These are phyloP conservation scores for Stenodema calcarata DNA, from an alignment of 2,888 invertebrate species.

Conservation along the genomic window DNA sequence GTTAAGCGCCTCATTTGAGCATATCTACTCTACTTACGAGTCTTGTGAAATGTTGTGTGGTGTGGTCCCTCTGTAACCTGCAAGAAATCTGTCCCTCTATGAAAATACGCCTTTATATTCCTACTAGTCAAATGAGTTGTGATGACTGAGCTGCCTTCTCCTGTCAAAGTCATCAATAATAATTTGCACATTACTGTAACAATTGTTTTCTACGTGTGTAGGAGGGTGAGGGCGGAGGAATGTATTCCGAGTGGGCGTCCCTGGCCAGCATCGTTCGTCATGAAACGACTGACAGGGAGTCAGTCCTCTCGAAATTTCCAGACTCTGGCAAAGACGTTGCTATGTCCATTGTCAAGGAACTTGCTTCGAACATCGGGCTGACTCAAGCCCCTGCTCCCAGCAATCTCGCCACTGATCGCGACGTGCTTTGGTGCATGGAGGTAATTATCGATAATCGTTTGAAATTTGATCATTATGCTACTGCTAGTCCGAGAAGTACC, in stretches of 20 bases:
- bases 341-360: slow-evolving; percentile 77
- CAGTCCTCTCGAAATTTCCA: slow-evolving; percentile 81
- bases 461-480: too few relatives aligned
- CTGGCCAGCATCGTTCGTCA: slow-evolving; percentile 72
- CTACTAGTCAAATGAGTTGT: background rate
- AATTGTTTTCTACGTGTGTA: slow-evolving; percentile 60
- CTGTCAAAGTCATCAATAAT: background rate
- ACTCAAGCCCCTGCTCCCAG: slow-evolving; percentile 85
- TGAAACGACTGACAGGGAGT: slow-evolving; percentile 70
- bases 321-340: slow-evolving; percentile 82
- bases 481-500: too few relatives aligned
- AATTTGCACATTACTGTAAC: background rate
- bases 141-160: background rate
- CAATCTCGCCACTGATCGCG: slow-evolving; percentile 79
- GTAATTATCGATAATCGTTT: slow-evolving; percentile 62
- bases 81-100: too few relatives aligned
- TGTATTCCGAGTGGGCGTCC: slow-evolving; percentile 87
- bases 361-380: slow-evolving; percentile 73
- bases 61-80: too few relatives aligned
- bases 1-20: too few relatives aligned
- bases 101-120: background rate
- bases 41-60: too few relatives aligned
- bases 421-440: slow-evolving; percentile 74
- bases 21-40: too few relatives aligned
- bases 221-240: slow-evolving; percentile 72